A percentile compares a stretch with the other conserved stretches of the same genome.
These are phyloP conservation scores for Drosophila ananassae DNA, from an alignment of 1,140 invertebrate species.

Conservation along the genomic window DNA sequence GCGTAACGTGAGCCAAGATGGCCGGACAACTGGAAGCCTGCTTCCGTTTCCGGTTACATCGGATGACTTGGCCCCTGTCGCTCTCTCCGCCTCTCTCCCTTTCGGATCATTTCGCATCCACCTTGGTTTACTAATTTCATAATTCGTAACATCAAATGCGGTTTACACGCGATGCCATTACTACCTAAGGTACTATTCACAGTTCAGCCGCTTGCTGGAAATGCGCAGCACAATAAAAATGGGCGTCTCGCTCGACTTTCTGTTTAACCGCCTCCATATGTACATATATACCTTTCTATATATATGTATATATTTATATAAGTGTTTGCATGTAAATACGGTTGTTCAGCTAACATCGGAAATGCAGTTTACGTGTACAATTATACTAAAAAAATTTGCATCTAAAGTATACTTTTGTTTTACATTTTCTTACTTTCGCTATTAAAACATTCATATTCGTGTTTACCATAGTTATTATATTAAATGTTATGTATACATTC, in stretches of 20 bases:
- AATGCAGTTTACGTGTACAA: constrained; percentile 67
- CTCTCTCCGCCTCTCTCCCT: constrained; percentile 4
- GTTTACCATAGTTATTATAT: background rate
- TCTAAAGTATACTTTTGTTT: constrained; percentile 63
- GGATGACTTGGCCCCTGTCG: background rate
- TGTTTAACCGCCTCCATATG: constrained; percentile 2
- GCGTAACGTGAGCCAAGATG: constrained; percentile 38
- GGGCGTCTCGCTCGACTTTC: constrained; percentile 16
- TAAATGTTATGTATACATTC: constrained; percentile 3
- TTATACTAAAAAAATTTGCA: constrained; percentile 68
- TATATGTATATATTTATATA: constrained; percentile 4
- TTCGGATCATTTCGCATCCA: constrained; percentile 13
- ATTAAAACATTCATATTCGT: constrained; percentile 60
- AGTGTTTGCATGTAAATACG: constrained; percentile 22
- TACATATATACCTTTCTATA: background rate
- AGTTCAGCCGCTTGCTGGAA: constrained; percentile 37
- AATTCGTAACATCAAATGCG: constrained; percentile 36
- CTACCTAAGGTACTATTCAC: constrained; percentile 52
- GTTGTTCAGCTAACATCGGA: constrained; percentile 56
- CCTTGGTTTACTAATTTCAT: constrained; percentile 31
- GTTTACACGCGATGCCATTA: constrained; percentile 22
- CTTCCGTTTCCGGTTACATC: constrained; percentile 26
- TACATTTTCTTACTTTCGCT: constrained; percentile 27
- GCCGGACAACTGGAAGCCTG: constrained; percentile 34
- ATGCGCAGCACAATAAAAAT: constrained; percentile 46